phyloP scores from a whole-genome alignment of 2,797 vertebrate species.

The Rachycentron canadum region DNA sequence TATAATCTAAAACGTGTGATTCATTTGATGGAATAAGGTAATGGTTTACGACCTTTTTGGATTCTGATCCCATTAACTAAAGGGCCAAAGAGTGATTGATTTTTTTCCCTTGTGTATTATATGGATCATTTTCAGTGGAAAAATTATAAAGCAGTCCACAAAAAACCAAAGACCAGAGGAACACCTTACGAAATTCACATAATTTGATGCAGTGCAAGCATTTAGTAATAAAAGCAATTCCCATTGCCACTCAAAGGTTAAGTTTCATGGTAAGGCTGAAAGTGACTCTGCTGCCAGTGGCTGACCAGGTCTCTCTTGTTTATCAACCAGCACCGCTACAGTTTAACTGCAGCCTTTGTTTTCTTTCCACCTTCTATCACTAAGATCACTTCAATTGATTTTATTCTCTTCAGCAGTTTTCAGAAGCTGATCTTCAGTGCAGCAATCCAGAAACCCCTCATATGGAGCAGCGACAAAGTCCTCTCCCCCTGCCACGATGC shows the following conservation, averaged over 20 bases:
- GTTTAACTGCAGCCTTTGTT: no score
- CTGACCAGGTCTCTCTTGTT: background rate
- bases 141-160: background rate
- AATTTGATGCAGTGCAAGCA: background rate
- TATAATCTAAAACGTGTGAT: background rate
- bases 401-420: background rate
- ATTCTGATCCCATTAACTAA: background rate
- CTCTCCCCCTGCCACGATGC: background rate
- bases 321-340: background rate
- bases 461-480: background rate
- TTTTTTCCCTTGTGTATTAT: background rate
- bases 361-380: background rate
- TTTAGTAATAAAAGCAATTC: background rate
- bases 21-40: background rate
- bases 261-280: background rate
- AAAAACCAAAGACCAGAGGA: background rate
- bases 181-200: background rate
- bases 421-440: background rate
- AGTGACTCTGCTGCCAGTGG: background rate
- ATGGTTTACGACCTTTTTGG: background rate
- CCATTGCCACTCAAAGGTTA: background rate
- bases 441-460: background rate
- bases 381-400: background rate
- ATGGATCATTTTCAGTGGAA: background rate
- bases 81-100: background rate